Percentiles rank a stretch among this genome's conserved stretches.
These are phyloP conservation scores for Lagodon rhomboides DNA, from an alignment of 2,797 vertebrate species.

Conservation along the genomic window DNA sequence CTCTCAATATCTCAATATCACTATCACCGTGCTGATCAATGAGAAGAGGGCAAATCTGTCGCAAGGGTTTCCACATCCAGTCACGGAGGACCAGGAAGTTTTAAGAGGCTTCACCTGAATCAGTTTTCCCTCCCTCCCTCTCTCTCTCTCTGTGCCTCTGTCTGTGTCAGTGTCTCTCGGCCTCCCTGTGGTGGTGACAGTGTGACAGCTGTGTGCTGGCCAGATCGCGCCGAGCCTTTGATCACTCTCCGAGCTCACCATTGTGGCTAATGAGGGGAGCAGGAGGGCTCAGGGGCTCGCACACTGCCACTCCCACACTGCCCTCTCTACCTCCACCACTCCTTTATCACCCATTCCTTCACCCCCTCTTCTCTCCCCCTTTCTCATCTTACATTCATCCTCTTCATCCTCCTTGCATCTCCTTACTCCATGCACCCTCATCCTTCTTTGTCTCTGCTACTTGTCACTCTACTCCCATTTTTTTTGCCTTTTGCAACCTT, in stretches of 20 bases:
- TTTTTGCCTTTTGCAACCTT: not conserved
- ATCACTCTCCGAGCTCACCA: constrained; percentile 70
- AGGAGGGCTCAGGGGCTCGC: constrained; percentile 48
- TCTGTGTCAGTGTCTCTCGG: constrained; percentile 40
- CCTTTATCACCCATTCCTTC: constrained; percentile 23
- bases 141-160: not conserved
- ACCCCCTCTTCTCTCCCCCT: constrained; percentile 1
- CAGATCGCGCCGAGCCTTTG: constrained; percentile 63
- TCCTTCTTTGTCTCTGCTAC: constrained; percentile 6
- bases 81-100: too few species aligned
- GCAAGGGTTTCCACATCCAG: too few species aligned
- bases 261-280: constrained; percentile 69
- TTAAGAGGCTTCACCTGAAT: too few species aligned
- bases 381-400: not conserved
- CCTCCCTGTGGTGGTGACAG: constrained; percentile 61
- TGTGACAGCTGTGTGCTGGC: constrained; percentile 68
- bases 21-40: too few species aligned
- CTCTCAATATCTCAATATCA: too few species aligned
- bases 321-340: constrained; percentile 32
- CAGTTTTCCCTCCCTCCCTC: not conserved
- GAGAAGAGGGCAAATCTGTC: too few species aligned
- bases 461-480: not conserved
- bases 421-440: not conserved
- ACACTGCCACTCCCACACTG: constrained; percentile 24
- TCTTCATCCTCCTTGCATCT: not conserved